Base-by-base conservation (phyloP, 2,797 vertebrate genomes). In the Eurystomus glaucurus region DNA sequence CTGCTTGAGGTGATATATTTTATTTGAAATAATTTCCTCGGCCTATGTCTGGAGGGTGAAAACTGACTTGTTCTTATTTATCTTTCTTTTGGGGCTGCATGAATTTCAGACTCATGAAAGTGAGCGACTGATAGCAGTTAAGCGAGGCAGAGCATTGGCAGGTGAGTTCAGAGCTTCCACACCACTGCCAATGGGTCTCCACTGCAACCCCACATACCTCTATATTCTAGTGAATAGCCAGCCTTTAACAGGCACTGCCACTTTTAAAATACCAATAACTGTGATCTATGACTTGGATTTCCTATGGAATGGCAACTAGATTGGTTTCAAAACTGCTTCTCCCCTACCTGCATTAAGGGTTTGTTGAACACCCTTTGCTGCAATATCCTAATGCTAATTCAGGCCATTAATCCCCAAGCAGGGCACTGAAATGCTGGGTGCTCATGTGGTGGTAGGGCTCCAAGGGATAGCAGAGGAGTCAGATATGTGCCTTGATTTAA, bases 1-100 rank as follows among this genome's bases (percentile, higher is more conserved):
- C 91, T 93, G 94, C 76, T 97, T 97, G 94, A 97, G 95, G 96
- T 98, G 97, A 98, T 96, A 96, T 97, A 98, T 98, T 98, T 98
- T 98, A 98, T 97, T 96, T 95, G 97, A 98, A 98, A 98, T 97
- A 90, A 98, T 98, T 98, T 98, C 96, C 97, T 97, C 5, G 0
- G 96, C 85, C 94, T 97, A 92, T 97, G 93, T 97, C 98, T 97
- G 88, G 95, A 98, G 98, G 98, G 97, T 93, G 85, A 97, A 98
- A 97, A 97, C 94, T 97, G 97, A 96, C 98, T 97, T 95, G 91
- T 18, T 96, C 93, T 98, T 98, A 98, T 98, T 98, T 98, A 98
- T 98, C 98, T 98, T 98, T 97, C 97, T 98, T 98, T 94, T 94
- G 96, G 96, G 92, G 96, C 95, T 90, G 85, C 93, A 94, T 94